Base-by-base conservation (phyloP, 2,888 invertebrate genomes). In the Pterostichus madidus region DNA sequence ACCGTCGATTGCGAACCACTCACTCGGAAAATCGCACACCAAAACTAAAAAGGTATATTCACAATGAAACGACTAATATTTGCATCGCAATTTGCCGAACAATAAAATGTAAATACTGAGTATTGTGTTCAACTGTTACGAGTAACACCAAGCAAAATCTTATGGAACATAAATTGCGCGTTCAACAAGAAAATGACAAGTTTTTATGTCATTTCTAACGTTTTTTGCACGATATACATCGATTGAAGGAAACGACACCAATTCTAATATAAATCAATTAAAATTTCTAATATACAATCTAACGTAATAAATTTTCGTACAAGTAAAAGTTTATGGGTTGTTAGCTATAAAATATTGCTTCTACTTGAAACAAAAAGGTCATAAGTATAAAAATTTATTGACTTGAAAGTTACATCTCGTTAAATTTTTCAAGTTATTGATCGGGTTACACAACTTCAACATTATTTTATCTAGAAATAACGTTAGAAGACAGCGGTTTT, bases 371-470 rank as follows among this genome's bases (percentile, higher is more conserved):
- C 5, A 59, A 59, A 61, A 64, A 35, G 64, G n/a, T 64, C 64
- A 35, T 64, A 64, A 35, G 64, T 64, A n/a, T 64, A 35, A 35
- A 56, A 64, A 64, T 35, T 64, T 64, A 64, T 64, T 13, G 35
- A 64, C 64, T 64, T 32, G 64, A 64, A 61, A 61, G 8, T 61
- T 61, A 61, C 24, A 32, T 61, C 61, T 61, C 61, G 61, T 61
- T 61, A 61, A 61, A 64, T 64, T 64, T 64, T 35, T 64, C 64
- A 64, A 64, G 32, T 64, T 64, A 35, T 64, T 64, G 64, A 64
- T 64, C 35, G 13, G 1, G 39, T 64, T 64, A 64, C 11, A 13
- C 5, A 64, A 64, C 64, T 64, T 64, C 64, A 24, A n/a, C 64
- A 64, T 64, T 64, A 64, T 64, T 64, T 64, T 64, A 31, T 64